Conservation (phyloP, 2,797 vertebrate genomes). For the Selene dorsalis region DNA sequence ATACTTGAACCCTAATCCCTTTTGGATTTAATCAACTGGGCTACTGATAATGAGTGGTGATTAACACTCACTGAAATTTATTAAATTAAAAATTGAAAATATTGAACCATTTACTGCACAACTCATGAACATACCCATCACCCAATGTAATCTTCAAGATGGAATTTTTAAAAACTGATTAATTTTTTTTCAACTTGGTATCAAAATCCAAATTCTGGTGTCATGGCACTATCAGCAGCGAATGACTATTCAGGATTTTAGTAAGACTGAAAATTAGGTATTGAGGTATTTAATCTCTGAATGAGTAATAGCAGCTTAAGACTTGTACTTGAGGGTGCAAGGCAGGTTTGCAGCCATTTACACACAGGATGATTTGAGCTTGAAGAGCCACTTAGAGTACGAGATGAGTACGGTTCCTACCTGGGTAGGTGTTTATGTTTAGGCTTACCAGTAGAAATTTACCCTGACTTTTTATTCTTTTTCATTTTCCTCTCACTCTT, state of each 20-base stretch:
- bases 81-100: background rate
- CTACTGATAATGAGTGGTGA: background rate
- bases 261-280: background rate
- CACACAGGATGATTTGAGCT: background rate
- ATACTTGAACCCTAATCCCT: too few species aligned
- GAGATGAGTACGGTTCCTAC: background rate
- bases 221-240: background rate
- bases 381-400: conserved; percentile 3
- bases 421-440: conserved; percentile 1
- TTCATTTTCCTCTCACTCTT: background rate
- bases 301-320: background rate
- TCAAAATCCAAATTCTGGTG: background rate
- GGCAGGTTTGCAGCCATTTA: background rate
- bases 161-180: background rate
- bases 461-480: conserved; percentile 16
- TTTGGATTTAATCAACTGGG: too few species aligned
- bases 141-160: background rate
- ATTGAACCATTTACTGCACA: background rate
- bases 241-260: background rate
- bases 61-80: background rate
- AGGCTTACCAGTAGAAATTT: background rate
- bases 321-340: background rate
- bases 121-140: background rate
- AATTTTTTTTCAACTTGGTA: background rate
- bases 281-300: background rate